A percentile compares a stretch with the other conserved stretches of the same genome.
phyloP scores from a whole-genome alignment of 37 sponge, comb jelly and placozoan genomes.

The Cliona cf. orientalis region DNA sequence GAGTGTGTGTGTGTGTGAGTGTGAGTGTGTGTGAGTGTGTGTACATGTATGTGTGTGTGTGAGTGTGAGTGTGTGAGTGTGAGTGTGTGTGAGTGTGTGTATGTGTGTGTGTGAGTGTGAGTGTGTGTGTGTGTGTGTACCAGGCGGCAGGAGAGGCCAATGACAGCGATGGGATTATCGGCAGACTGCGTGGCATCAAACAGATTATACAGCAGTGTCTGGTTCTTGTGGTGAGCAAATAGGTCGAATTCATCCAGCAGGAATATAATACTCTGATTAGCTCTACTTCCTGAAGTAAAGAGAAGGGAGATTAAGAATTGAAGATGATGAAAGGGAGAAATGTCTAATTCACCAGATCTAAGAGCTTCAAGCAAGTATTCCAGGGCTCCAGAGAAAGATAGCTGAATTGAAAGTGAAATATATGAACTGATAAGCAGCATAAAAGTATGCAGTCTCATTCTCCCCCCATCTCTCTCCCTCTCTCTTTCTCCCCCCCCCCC shows the following conservation, averaged over 20 bases:
- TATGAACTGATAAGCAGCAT: background rate
- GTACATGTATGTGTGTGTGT: background rate
- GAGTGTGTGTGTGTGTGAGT: background rate
- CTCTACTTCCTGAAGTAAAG: slow-evolving; percentile 42
- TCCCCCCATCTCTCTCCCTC: too few relatives aligned
- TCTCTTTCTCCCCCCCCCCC: too few relatives aligned
- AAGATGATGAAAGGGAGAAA: background rate
- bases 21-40: background rate
- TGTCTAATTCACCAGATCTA: slow-evolving; percentile 53
- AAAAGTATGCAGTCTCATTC: too few relatives aligned
- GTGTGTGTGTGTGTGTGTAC: too few relatives aligned
- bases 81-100: background rate
- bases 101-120: too few relatives aligned
- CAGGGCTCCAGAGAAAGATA: slow-evolving; percentile 81
- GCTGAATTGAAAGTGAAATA: slow-evolving; percentile 25
- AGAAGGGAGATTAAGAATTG: too few relatives aligned
- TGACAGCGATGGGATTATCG: slow-evolving; percentile 76
- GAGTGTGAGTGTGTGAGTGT: background rate
- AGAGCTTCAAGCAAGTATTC: slow-evolving; percentile 78
- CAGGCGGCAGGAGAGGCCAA: slow-evolving; percentile 84
- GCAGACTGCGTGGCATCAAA: slow-evolving; percentile 83
- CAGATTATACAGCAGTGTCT: slow-evolving; percentile 92
- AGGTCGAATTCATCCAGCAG: slow-evolving; percentile 95
- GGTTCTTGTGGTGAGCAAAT: slow-evolving; percentile 91
- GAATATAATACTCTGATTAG: slow-evolving; percentile 78